These are phyloP conservation scores for Pemphredon lugubris DNA, from an alignment of 2,888 invertebrate species.

Conservation along the genomic window DNA sequence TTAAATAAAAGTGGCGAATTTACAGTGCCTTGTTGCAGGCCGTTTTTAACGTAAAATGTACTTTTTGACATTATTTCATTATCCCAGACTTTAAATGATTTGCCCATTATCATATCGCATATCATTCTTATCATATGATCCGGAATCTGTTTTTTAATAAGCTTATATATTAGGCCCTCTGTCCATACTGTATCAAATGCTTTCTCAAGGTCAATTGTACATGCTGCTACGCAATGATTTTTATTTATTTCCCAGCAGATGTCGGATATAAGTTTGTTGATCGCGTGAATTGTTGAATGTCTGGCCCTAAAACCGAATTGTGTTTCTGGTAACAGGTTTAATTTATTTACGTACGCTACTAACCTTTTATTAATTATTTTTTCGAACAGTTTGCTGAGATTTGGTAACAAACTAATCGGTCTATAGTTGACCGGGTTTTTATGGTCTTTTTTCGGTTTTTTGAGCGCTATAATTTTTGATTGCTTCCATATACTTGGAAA, in stretches of 20 bases:
- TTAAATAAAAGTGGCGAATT: background rate
- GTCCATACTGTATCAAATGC: too few relatives aligned
- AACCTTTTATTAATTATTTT: background rate
- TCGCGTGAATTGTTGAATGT: too few relatives aligned
- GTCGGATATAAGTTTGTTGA: too few relatives aligned
- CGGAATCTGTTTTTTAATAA: slow-evolving; percentile 33
- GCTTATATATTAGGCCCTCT: slow-evolving; percentile 33
- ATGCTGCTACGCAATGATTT: too few relatives aligned
- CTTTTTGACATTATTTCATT: background rate
- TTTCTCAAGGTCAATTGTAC: too few relatives aligned
- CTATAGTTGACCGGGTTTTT: background rate
- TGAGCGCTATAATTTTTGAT: background rate
- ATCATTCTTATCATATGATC: slow-evolving; percentile 7
- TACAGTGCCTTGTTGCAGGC: background rate
- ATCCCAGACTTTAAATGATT: slow-evolving; percentile 15
- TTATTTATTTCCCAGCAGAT: too few relatives aligned
- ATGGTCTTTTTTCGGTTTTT: background rate
- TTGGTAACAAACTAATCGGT: slow-evolving; percentile 1
- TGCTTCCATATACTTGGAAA: background rate
- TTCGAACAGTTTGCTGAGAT: slow-evolving; percentile 8
- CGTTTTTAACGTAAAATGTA: background rate
- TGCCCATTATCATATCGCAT: slow-evolving; percentile 27
- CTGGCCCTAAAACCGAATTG: background rate
- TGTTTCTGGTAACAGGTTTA: background rate
- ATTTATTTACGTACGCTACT: background rate